These are phyloP conservation scores for Phoeniculus purpureus DNA, from an alignment of 2,797 vertebrate genomes.

Conservation along the genomic window DNA sequence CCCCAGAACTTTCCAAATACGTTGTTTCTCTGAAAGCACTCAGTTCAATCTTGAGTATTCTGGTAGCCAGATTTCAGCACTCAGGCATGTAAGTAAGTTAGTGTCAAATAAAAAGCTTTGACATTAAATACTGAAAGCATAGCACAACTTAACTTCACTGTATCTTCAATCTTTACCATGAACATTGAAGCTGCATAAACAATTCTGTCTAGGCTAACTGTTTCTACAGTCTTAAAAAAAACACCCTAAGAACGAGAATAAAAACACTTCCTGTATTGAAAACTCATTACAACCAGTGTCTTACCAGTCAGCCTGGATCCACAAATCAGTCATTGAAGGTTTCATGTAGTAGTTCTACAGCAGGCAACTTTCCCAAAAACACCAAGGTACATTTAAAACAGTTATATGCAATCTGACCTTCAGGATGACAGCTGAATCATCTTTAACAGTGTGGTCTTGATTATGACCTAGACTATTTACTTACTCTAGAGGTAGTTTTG, in stretches of 20 bases:
- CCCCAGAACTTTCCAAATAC: not conserved
- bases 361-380: not conserved
- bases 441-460: slow-evolving; percentile 26
- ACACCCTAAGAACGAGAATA: not conserved
- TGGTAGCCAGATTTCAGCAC: not conserved
- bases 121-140: not conserved
- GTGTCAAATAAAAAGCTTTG: not conserved
- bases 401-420: not conserved
- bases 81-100: not conserved
- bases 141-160: not conserved
- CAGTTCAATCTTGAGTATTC: not conserved
- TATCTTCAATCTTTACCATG: not conserved
- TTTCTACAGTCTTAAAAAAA: not conserved
- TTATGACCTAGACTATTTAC: slow-evolving; percentile 61
- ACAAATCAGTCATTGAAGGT: not conserved
- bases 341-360: not conserved
- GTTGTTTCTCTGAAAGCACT: not conserved
- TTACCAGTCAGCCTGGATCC: not conserved
- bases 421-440: slow-evolving; percentile 7
- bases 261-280: not conserved
- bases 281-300: not conserved
- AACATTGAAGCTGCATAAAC: not conserved
- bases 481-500: slow-evolving; percentile 91
- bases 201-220: not conserved
- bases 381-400: not conserved